phyloP scores from a whole-genome alignment of 1,140 invertebrate species.

The Ganaspis sp. region DNA sequence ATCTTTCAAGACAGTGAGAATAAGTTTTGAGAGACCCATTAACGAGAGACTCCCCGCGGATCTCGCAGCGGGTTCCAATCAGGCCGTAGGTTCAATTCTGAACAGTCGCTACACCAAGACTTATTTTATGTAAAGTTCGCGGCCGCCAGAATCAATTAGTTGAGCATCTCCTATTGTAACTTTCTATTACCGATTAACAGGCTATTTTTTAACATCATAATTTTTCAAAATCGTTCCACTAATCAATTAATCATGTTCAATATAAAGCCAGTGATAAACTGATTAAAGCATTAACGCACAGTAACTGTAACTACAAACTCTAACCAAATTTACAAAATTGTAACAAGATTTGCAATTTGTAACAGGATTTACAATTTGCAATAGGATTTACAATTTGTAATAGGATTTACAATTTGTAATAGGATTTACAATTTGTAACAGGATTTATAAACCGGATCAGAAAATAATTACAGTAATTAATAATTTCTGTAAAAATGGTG shows the following conservation, averaged over 20 bases:
- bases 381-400: too few species aligned
- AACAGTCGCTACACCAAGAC: background rate
- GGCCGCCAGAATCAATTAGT: constrained; percentile 30
- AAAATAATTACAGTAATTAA: too few species aligned
- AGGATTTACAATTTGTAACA: too few species aligned
- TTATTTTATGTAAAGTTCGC: constrained; percentile 26
- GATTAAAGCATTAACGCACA: too few species aligned
- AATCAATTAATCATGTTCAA: background rate
- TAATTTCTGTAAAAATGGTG: too few species aligned
- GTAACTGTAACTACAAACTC: too few species aligned
- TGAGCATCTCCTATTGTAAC: background rate
- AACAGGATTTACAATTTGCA: too few species aligned
- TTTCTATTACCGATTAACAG: background rate
- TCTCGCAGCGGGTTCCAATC: constrained; percentile 15
- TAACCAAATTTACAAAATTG: too few species aligned
- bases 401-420: too few species aligned
- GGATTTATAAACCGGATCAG: too few species aligned
- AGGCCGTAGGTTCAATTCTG: constrained; percentile 4
- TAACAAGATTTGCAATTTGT: too few species aligned
- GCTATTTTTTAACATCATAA: background rate
- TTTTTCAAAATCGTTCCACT: background rate
- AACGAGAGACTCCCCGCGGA: constrained; percentile 23
- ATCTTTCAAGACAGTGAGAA: constrained; percentile 24
- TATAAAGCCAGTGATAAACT: too few species aligned
- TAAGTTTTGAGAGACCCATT: constrained; percentile 8